Percentiles rank a stretch among this genome's conserved stretches.
Evolutionary conservation across 1,140 invertebrate genomes (phyloP).

Genomic region (Drosophila guanche): DNA sequence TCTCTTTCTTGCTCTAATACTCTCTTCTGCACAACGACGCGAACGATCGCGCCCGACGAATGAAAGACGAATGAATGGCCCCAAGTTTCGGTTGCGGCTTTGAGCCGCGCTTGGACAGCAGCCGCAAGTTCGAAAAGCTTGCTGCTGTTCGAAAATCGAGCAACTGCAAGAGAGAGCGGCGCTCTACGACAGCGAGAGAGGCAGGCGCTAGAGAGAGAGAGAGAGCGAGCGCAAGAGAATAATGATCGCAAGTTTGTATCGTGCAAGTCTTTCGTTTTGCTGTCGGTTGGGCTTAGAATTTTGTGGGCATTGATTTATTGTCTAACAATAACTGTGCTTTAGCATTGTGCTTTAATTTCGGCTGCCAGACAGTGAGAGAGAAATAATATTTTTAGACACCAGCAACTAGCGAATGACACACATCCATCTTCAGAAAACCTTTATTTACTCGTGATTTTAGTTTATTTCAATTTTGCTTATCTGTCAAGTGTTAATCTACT

Average conservation of each 20-base stretch:
- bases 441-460: constrained; percentile 13
- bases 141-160: constrained; percentile 54
- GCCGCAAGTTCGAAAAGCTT: constrained; percentile 60
- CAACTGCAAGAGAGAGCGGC: background rate
- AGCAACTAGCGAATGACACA: constrained; percentile 50
- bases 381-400: background rate
- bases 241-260: constrained; percentile 40
- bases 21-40: background rate
- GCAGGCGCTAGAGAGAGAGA: constrained; percentile 1
- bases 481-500: constrained; percentile 12
- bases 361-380: constrained; percentile 6
- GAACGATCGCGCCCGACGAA: constrained; percentile 53
- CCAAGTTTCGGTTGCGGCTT: constrained; percentile 51
- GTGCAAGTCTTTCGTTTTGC: constrained; percentile 45
- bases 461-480: constrained; percentile 15
- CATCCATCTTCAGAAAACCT: constrained; percentile 21
- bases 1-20: too few relatives aligned
- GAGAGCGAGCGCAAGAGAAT: constrained; percentile 3
- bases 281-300: constrained; percentile 54
- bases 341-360: constrained; percentile 58
- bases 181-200: constrained; percentile 7
- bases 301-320: constrained; percentile 69
- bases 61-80: constrained; percentile 62
- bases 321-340: constrained; percentile 74
- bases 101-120: background rate